Percentiles rank a stretch among this genome's conserved stretches.
Conservation (phyloP, 1,140 invertebrate species). For the Pollicipes pollicipes region DNA sequence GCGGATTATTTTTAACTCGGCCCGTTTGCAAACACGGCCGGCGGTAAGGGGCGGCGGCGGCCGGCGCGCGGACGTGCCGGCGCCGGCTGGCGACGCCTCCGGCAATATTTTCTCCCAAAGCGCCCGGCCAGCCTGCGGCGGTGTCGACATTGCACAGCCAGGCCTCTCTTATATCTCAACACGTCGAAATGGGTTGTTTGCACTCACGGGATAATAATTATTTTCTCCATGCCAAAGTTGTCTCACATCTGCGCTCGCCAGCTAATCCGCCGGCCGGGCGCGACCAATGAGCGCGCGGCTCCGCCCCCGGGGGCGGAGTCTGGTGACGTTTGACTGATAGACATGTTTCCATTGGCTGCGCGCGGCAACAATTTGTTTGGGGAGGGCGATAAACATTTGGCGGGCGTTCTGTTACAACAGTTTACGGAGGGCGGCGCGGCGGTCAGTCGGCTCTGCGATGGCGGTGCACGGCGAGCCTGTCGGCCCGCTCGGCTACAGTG, state of each 20-base stretch:
- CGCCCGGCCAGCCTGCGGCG: neutral
- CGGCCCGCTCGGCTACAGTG: neutral
- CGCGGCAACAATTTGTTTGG: neutral
- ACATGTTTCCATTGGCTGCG: constrained; percentile 1
- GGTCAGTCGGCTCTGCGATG: neutral
- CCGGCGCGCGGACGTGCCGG: neutral
- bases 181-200: constrained; percentile 1
- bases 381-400: constrained; percentile 1
- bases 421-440: neutral
- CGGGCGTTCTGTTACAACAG: neutral
- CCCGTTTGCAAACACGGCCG: too few relatives aligned
- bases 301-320: neutral
- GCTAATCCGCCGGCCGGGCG: neutral
- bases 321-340: neutral
- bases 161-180: neutral
- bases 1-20: neutral
- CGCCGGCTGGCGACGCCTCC: neutral
- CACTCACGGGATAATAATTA: neutral
- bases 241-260: neutral
- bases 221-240: neutral
- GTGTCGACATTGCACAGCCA: neutral
- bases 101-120: neutral
- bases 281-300: neutral
- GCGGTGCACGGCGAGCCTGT: neutral
- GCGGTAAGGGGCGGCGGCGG: too few relatives aligned